Base-by-base conservation (phyloP, 2,888 invertebrate genomes). In the Noctua comes region DNA sequence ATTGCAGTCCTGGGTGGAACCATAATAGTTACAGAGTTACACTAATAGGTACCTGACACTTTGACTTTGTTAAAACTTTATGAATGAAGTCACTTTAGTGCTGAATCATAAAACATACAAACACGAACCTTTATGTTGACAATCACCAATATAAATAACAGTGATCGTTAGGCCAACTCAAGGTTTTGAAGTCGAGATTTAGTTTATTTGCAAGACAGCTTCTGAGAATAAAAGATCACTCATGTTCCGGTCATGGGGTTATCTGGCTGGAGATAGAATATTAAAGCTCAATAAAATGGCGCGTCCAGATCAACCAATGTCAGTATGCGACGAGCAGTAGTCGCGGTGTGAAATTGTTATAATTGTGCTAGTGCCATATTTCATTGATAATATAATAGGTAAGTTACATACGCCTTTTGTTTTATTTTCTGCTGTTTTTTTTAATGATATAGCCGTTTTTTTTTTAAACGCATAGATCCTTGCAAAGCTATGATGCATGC, bases 261-360 rank as follows among this genome's bases (percentile, higher is more conserved):
- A 96, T 96, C 96, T 85, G 74, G 73, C 73, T 54, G 77, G 86
- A 88, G 94, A 95, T 94, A 94, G 90, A 94, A 93, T 92, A 93
- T 91, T 93, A 92, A 94, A 94, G 89, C 92, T 91, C 91, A 95
- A 95, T 96, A 96, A 95, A 96, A 95, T 94, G 93, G 89, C 93
- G 88, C 80, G 91, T 83, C 86, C 84, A 77, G 90, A 82, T 86
- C 89, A 81, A 86, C 85, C 93, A 93, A 93, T 92, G 93, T 93
- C 95, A 96, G 95, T 96, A 86, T 83, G 86, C 86, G 88, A 82
- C 88, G 80, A 84, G 88, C 86, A 79, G 84, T 79, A 82, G 87
- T 83, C 83, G 89, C 87, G 85, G 87, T 79, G 92, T 91, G 86
- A 88, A 86, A 77, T 88, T 84, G 71, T 75, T 65, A 74, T 81